Conservation (phyloP, 2,113 vertebrate genomes). For the Sisor rabdophorus region DNA sequence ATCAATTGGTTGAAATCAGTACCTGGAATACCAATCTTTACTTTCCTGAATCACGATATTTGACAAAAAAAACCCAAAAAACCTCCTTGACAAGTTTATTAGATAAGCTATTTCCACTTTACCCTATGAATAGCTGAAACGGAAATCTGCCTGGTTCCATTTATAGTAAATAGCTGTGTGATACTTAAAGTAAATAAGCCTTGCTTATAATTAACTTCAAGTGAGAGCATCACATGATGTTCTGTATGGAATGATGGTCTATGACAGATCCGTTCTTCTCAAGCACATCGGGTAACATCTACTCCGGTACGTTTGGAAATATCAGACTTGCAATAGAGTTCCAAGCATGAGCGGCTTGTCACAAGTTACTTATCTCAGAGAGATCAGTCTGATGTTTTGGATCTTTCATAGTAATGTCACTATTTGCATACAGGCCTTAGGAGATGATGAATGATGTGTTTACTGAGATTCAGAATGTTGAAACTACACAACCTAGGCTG, state of each 20-base stretch:
- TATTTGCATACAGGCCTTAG: background rate
- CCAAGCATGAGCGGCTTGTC: constrained; percentile 11
- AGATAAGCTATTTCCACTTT: constrained; percentile 59
- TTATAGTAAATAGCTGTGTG: constrained; percentile 37
- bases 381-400: background rate
- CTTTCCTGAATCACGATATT: background rate
- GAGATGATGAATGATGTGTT: background rate
- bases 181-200: constrained; percentile 33
- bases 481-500: background rate
- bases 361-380: constrained; percentile 20
- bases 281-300: constrained; percentile 2
- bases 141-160: constrained; percentile 57
- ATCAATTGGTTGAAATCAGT: constrained; percentile 69
- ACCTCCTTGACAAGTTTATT: constrained; percentile 36
- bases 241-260: constrained; percentile 11
- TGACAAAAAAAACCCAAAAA: constrained; percentile 7
- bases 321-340: constrained; percentile 8
- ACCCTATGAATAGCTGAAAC: constrained; percentile 62
- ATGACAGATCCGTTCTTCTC: constrained; percentile 31
- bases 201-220: constrained; percentile 43
- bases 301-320: background rate
- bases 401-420: background rate
- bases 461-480: too few relatives aligned
- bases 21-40: constrained; percentile 45
- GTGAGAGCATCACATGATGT: constrained; percentile 19